phyloP scores from a whole-genome alignment of 1,140 invertebrate species.

The Cherax quadricarinatus region DNA sequence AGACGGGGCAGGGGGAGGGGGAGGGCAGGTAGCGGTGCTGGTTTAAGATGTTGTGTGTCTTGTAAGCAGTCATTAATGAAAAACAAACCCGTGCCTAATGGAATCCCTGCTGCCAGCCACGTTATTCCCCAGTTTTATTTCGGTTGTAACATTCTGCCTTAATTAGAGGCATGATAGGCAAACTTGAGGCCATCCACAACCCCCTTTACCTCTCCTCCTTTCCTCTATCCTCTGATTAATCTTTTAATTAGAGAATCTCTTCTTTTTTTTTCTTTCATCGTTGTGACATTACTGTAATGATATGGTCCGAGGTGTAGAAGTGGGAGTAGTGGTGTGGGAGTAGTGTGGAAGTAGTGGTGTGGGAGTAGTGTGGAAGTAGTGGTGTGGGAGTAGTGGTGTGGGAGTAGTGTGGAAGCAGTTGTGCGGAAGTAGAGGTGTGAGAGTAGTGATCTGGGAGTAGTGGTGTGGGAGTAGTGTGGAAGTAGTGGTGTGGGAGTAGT shows the following conservation, averaged over 20 bases:
- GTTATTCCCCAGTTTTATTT: conserved; percentile 60
- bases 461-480: too few relatives aligned
- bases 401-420: too few relatives aligned
- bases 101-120: conserved; percentile 28
- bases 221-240: background rate
- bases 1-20: conserved; percentile 15
- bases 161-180: conserved; percentile 63
- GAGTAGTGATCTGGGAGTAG: too few relatives aligned
- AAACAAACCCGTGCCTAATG: conserved; percentile 67
- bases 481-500: too few relatives aligned
- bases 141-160: conserved; percentile 61
- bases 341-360: too few relatives aligned
- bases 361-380: too few relatives aligned
- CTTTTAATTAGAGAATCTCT: conserved; percentile 3
- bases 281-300: too few relatives aligned
- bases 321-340: too few relatives aligned
- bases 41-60: conserved; percentile 69
- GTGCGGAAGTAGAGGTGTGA: too few relatives aligned
- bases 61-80: conserved; percentile 70
- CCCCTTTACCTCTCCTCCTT: background rate
- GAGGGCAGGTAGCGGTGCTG: background rate
- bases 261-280: background rate
- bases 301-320: too few relatives aligned
- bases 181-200: background rate
- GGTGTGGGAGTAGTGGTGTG: too few relatives aligned